phyloP scores from a whole-genome alignment of 2,888 invertebrate genomes.

The Chelonus formosanus region DNA sequence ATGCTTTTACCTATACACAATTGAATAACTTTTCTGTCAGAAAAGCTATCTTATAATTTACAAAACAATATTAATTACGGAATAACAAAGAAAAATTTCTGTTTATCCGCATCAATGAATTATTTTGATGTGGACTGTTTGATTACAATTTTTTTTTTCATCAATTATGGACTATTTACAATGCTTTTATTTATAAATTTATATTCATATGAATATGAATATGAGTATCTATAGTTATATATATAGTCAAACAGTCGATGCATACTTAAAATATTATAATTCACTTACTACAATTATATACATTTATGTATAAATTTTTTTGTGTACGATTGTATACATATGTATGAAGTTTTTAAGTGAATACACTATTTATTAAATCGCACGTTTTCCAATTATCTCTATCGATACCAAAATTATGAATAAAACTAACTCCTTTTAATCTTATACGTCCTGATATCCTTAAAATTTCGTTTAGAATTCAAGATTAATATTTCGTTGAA shows the following conservation, averaged over 20 bases:
- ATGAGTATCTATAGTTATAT: constrained; percentile 47
- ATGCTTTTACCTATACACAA: background rate
- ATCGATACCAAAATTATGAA: constrained; percentile 25
- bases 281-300: constrained; percentile 38
- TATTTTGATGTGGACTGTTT: constrained; percentile 7
- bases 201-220: constrained; percentile 42
- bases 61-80: constrained; percentile 27
- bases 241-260: constrained; percentile 40
- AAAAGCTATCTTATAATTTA: constrained; percentile 30
- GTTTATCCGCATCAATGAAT: constrained; percentile 19
- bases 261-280: constrained; percentile 36
- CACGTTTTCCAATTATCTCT: background rate
- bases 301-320: constrained; percentile 27
- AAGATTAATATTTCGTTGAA: background rate
- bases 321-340: constrained; percentile 12
- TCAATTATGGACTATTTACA: constrained; percentile 49
- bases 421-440: background rate
- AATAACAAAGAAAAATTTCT: constrained; percentile 25
- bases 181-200: constrained; percentile 47
- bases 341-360: background rate
- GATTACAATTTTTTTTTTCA: constrained; percentile 17
- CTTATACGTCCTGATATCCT: background rate
- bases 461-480: background rate
- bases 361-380: constrained; percentile 1
- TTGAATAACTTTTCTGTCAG: constrained; percentile 4